phyloP scores from a whole-genome alignment of 2,113 vertebrate genomes.

The Bucco capensis region DNA sequence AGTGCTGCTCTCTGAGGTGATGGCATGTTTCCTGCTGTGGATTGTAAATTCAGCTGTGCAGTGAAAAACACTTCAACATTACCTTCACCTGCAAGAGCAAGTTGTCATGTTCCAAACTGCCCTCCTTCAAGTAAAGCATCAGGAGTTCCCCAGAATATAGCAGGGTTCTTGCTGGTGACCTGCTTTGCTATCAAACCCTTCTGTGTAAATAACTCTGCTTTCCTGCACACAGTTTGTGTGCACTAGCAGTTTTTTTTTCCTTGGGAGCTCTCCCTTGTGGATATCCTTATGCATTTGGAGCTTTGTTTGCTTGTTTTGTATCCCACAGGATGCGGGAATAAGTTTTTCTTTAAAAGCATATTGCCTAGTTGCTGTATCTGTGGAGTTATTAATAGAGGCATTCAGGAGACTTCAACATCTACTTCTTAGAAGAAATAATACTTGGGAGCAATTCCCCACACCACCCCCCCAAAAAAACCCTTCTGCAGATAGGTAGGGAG shows the following conservation, averaged over 20 bases:
- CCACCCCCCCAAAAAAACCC: not conserved
- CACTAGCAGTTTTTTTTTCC: not conserved
- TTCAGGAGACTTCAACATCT: not conserved
- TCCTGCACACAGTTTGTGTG: not conserved
- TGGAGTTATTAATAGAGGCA: not conserved
- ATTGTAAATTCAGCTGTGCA: conserved; percentile 7
- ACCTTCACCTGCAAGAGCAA: conserved; percentile 22
- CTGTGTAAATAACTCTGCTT: not conserved
- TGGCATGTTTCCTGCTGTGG: not conserved
- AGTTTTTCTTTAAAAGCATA: not conserved
- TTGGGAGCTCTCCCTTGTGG: conserved; percentile 5
- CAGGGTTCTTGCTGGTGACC: not conserved
- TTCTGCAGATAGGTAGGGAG: conserved; percentile 12
- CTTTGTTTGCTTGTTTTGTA: not conserved
- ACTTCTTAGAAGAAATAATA: not conserved
- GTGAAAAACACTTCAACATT: not conserved
- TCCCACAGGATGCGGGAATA: not conserved
- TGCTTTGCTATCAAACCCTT: conserved; percentile 32
- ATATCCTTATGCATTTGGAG: not conserved
- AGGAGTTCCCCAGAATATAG: conserved; percentile 12
- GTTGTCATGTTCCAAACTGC: conserved; percentile 31
- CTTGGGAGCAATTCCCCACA: not conserved
- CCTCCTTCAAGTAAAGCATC: conserved; percentile 18
- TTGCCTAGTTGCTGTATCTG: not conserved
- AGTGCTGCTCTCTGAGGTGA: not conserved